A percentile compares a stretch with the other conserved stretches of the same genome.
Conservation (phyloP, 2,113 vertebrate genomes). For the Hippolais icterina region DNA sequence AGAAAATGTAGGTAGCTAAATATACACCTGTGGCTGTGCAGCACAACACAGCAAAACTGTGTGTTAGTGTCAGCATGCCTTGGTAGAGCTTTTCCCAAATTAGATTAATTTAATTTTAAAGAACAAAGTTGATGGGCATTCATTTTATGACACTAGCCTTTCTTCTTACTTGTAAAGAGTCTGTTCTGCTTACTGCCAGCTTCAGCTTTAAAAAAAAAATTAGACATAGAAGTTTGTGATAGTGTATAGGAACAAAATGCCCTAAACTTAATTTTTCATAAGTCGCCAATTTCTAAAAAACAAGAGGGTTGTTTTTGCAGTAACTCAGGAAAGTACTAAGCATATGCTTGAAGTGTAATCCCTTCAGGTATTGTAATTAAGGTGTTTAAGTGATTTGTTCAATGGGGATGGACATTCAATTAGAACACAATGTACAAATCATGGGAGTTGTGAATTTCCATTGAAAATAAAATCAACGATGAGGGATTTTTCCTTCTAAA, state of each 20-base stretch:
- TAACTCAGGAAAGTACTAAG: neutral
- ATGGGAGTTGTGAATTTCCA: neutral
- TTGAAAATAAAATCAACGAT: neutral
- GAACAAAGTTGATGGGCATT: neutral
- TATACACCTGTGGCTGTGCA: neutral
- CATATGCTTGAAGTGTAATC: neutral
- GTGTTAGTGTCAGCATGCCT: neutral
- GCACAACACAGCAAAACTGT: neutral
- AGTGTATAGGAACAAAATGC: neutral
- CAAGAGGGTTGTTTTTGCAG: neutral
- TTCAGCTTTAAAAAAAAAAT: neutral
- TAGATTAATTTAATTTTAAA: slow-evolving; percentile 14
- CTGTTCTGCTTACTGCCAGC: neutral
- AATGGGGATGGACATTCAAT: neutral
- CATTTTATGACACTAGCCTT: neutral
- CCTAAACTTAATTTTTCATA: neutral
- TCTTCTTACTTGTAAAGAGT: neutral
- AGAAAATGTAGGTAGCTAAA: neutral
- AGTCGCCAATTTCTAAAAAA: neutral
- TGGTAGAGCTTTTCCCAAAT: neutral
- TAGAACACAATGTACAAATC: neutral
- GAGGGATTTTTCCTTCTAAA: slow-evolving; percentile 21
- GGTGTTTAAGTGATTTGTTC: slow-evolving; percentile 22
- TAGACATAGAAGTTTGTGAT: neutral
- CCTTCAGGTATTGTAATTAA: neutral